These are phyloP conservation scores for Callopanchax toddi DNA, from an alignment of 2,113 vertebrate species.

Conservation along the genomic window DNA sequence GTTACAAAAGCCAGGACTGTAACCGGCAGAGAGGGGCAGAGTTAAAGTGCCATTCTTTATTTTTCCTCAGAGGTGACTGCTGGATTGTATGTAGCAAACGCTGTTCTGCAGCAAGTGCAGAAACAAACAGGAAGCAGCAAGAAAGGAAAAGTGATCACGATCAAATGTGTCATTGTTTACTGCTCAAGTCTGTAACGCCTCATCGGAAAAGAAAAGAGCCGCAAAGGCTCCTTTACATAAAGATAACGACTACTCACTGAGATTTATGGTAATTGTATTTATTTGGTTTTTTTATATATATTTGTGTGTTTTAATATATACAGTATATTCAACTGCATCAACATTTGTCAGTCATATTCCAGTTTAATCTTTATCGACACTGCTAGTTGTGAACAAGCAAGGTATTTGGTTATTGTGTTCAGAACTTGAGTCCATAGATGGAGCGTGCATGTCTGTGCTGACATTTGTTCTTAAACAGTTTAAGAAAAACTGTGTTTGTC, in stretches of 20 bases:
- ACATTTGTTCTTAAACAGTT: too few species aligned
- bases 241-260: conserved; percentile 16
- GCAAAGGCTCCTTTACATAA: conserved; percentile 34
- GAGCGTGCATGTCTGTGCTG: neutral
- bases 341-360: conserved; percentile 2
- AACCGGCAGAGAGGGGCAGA: conserved; percentile 48
- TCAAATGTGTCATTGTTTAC: conserved; percentile 42
- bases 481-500: too few species aligned
- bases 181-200: conserved; percentile 17
- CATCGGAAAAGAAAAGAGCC: conserved; percentile 8
- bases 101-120: conserved; percentile 83
- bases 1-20: conserved; percentile 65
- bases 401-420: neutral
- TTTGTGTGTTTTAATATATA: conserved; percentile 13
- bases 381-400: neutral
- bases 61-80: conserved; percentile 42
- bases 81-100: conserved; percentile 86
- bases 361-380: conserved; percentile 3
- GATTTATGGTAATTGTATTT: conserved; percentile 41
- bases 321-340: conserved; percentile 13
- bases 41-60: conserved; percentile 48
- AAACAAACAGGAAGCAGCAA: conserved; percentile 79
- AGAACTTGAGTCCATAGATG: neutral
- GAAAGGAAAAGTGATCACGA: conserved; percentile 20
- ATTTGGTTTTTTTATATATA: conserved; percentile 8